Percentiles rank a stretch among this genome's conserved stretches.
phyloP scores from a whole-genome alignment of 2,888 invertebrate species.

The Habrosyne pyritoides region DNA sequence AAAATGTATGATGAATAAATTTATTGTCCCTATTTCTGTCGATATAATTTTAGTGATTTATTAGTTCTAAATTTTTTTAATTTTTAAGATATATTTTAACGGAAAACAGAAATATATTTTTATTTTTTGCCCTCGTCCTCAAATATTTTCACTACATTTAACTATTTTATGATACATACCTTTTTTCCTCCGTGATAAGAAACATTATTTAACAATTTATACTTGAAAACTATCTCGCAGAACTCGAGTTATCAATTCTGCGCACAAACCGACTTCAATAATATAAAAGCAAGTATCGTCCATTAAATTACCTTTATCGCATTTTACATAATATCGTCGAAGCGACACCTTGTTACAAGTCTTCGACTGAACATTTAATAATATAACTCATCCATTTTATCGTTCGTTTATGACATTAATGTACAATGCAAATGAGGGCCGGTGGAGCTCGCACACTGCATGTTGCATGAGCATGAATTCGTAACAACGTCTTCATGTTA shows the following conservation, averaged over 20 bases:
- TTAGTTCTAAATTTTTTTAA: too few relatives aligned
- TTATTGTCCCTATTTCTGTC: too few relatives aligned
- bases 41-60: too few relatives aligned
- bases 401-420: conserved; percentile 21
- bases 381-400: conserved; percentile 23
- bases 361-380: conserved; percentile 11
- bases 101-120: too few relatives aligned
- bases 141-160: too few relatives aligned
- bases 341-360: conserved; percentile 7
- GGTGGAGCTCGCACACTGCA: conserved; percentile 45
- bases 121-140: too few relatives aligned
- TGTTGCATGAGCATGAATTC: conserved; percentile 66
- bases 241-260: not conserved
- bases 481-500: conserved; percentile 61
- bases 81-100: too few relatives aligned
- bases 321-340: conserved; percentile 9
- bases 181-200: not conserved
- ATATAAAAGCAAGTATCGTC: not conserved
- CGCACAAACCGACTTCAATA: not conserved
- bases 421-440: conserved; percentile 44
- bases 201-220: too few relatives aligned
- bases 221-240: not conserved
- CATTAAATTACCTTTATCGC: not conserved
- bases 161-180: not conserved
- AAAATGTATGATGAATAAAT: too few relatives aligned